These are phyloP conservation scores for Rana temporaria DNA, from an alignment of 2,113 vertebrate species.

Conservation along the genomic window DNA sequence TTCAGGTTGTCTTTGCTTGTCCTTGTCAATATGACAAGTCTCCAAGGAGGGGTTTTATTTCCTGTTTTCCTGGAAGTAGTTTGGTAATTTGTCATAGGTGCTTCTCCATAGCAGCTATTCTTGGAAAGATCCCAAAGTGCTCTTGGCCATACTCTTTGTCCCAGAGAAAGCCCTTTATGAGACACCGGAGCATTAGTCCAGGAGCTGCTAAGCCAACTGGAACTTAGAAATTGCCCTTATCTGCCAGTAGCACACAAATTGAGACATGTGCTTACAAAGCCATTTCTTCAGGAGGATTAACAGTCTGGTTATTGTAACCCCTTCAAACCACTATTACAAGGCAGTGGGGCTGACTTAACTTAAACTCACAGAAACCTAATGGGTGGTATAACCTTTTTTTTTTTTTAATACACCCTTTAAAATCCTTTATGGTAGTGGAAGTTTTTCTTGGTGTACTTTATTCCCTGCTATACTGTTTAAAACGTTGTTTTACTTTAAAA, in stretches of 20 bases:
- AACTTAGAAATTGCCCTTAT: slow-evolving; percentile 51
- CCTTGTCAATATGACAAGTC: background rate
- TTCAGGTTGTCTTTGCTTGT: background rate
- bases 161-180: slow-evolving; percentile 42
- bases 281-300: slow-evolving; percentile 46
- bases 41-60: background rate
- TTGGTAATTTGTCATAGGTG: slow-evolving; percentile 57
- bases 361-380: too few relatives aligned
- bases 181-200: slow-evolving; percentile 32
- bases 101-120: slow-evolving; percentile 57
- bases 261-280: slow-evolving; percentile 44
- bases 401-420: too few relatives aligned
- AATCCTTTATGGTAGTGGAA: too few relatives aligned
- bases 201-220: slow-evolving; percentile 32
- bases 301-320: slow-evolving; percentile 29
- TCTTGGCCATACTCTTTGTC: slow-evolving; percentile 55
- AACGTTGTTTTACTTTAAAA: too few relatives aligned
- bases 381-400: too few relatives aligned
- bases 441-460: too few relatives aligned
- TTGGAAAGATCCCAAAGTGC: slow-evolving; percentile 61
- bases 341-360: too few relatives aligned
- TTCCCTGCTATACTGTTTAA: too few relatives aligned
- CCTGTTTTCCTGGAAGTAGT: background rate
- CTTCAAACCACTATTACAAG: background rate
- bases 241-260: slow-evolving; percentile 40